Conservation (phyloP, 2,888 invertebrate species). For the Ectemnius continuus region DNA sequence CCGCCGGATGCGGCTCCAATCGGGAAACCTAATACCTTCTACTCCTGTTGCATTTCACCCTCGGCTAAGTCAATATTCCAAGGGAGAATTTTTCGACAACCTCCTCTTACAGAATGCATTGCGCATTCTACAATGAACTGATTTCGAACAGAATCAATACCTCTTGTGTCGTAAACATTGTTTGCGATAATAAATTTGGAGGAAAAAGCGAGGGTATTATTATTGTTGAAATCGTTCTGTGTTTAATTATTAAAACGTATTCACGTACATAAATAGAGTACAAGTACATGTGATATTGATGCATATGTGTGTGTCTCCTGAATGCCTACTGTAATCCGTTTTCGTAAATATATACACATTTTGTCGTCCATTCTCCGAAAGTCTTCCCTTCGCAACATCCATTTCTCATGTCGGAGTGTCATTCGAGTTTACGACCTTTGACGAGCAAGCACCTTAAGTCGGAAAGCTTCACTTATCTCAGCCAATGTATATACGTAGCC, state of each 20-base stretch:
- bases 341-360: constrained; percentile 59
- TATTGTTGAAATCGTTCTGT: constrained; percentile 48
- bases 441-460: constrained; percentile 45
- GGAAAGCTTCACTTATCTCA: constrained; percentile 32
- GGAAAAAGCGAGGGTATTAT: background rate
- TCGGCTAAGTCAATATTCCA: background rate
- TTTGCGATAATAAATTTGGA: background rate
- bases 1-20: background rate
- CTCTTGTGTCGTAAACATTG: background rate
- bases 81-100: too few relatives aligned
- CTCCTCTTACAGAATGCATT: background rate
- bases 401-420: constrained; percentile 10
- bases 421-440: constrained; percentile 33
- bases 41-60: background rate
- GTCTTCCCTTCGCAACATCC: constrained; percentile 25
- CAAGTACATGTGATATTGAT: constrained; percentile 73
- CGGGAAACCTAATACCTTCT: background rate
- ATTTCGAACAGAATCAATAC: background rate
- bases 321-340: constrained; percentile 50
- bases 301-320: constrained; percentile 53
- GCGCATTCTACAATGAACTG: background rate
- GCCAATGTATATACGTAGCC: constrained; percentile 15
- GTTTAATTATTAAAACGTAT: constrained; percentile 72
- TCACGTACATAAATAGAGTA: constrained; percentile 76
- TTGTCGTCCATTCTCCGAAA: constrained; percentile 51